Percentiles rank a stretch among this genome's conserved stretches.
These are phyloP conservation scores for Anodontia alba DNA, from an alignment of 2,888 invertebrate species.

Conservation along the genomic window DNA sequence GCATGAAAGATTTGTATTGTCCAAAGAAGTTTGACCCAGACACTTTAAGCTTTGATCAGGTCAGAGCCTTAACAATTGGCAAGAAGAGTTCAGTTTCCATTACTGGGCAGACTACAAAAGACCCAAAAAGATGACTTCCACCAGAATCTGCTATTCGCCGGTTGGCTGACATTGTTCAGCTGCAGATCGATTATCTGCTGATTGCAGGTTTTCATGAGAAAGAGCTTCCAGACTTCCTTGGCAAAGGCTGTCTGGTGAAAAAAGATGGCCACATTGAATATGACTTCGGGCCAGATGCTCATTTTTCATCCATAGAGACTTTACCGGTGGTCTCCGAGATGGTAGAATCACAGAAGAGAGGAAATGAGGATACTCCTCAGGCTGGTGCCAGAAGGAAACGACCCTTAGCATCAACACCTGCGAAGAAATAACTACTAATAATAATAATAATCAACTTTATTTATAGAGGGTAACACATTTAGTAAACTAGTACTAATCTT, in stretches of 20 bases:
- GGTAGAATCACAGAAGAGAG: not conserved
- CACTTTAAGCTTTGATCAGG: constrained; percentile 8
- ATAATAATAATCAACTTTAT: no score
- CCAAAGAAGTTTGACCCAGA: not conserved
- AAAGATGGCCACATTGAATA: not conserved
- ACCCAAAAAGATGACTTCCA: constrained; percentile 24
- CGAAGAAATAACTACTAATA: not conserved
- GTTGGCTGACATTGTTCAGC: constrained; percentile 8
- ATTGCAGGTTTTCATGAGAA: not conserved
- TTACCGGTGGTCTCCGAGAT: not conserved
- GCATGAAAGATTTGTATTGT: constrained; percentile 6
- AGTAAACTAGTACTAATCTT: no score
- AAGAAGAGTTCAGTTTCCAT: not conserved
- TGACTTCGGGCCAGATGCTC: not conserved
- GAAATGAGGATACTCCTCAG: not conserved
- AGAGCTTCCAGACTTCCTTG: not conserved
- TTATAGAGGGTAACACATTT: no score
- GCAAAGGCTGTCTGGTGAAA: not conserved
- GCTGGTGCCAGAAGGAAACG: not conserved
- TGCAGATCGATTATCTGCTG: constrained; percentile 21
- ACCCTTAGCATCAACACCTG: not conserved
- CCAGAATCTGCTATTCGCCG: constrained; percentile 18
- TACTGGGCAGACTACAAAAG: constrained; percentile 6
- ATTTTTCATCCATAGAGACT: not conserved
- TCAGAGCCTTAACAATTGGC: constrained; percentile 16